Evolutionary conservation across 2,797 vertebrate species (phyloP), one percentile per base, ranked within the genome.

Genomic region (Rhinichthys osculus): DNA sequence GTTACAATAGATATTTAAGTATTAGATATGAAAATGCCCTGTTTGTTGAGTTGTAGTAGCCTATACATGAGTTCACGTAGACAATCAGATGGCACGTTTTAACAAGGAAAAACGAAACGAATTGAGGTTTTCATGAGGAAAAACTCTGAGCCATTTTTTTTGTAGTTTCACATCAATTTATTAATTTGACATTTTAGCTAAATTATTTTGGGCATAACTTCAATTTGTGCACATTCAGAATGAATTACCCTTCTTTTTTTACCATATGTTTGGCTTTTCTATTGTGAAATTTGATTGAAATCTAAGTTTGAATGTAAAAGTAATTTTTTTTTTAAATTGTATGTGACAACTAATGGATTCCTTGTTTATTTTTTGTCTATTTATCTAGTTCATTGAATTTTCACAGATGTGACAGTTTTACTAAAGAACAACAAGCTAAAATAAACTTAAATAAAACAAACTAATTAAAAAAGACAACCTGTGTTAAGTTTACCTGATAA

Each of bases 401-500:
- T 54, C 73, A 54, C 73, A 76, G 30, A 76, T 40, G 52, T 21
- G 33, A n/a, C 38, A 11, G 3, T 78, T 80, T 66, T 80, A 79
- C 17, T 66, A 66, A 81, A 70, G 21, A 69, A 52, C 3, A 30
- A 54, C 6, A 7, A 66, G 64, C 52, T 42, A 3, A 73, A 82
- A 64, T 74, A 64, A 83, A 73, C 38, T 21, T 62, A 59, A 74
- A 74, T 59, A 59, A 64, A 74, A 64, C 27, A 83, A 64, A 83
- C 21, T 35, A 23, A 13, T 64, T 11, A 40, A 74, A 47, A 64
- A 57, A 3, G 11, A 57, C 52, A 78, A 59, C 23, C 38, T 47
- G 19, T 62, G 33, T 78, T 42, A n/a, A 40, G 70, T 64, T 47
- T 62, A 73, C 81, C 70, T 83, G 57, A 83, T 74, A 66, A 83